Percentiles rank a stretch among this genome's conserved stretches.
phyloP scores from a whole-genome alignment of 2,113 vertebrate species.

The Mustelus asterias region DNA sequence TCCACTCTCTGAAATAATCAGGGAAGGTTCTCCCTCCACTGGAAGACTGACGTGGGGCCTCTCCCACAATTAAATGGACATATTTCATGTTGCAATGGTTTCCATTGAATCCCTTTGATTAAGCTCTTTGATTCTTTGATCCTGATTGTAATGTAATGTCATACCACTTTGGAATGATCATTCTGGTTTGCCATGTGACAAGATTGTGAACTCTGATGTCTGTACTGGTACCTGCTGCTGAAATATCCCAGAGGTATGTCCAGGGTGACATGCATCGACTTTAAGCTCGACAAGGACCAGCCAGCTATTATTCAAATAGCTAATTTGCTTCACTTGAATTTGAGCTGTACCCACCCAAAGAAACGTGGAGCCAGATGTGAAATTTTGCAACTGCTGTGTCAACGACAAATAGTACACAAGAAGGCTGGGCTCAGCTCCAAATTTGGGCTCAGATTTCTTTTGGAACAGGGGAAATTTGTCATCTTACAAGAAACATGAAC shows the following conservation, averaged over 20 bases:
- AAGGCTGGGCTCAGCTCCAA: conserved; percentile 10
- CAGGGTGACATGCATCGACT: not conserved
- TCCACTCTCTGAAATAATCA: not conserved
- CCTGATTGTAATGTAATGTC: not conserved
- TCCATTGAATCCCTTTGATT: too few relatives aligned
- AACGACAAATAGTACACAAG: not conserved
- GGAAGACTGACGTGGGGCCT: not conserved
- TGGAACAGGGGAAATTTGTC: not conserved
- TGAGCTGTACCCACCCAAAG: not conserved
- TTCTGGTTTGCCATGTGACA: not conserved
- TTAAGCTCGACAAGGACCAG: not conserved
- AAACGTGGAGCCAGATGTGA: not conserved
- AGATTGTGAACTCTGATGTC: not conserved
- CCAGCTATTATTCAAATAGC: too few relatives aligned
- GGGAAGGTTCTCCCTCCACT: not conserved
- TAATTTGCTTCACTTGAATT: conserved; percentile 20
- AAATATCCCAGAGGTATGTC: not conserved
- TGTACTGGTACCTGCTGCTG: not conserved
- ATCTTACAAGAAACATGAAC: conserved; percentile 8
- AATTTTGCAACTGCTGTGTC: not conserved
- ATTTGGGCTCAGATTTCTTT: conserved; percentile 7
- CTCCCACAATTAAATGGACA: not conserved
- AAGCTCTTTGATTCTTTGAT: too few relatives aligned
- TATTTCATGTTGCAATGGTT: not conserved
- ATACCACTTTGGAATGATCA: not conserved